Percentiles rank a stretch among this genome's conserved stretches.
Evolutionary conservation across 2,888 invertebrate species (phyloP).

Genomic region (Drosophila niveifrons): DNA sequence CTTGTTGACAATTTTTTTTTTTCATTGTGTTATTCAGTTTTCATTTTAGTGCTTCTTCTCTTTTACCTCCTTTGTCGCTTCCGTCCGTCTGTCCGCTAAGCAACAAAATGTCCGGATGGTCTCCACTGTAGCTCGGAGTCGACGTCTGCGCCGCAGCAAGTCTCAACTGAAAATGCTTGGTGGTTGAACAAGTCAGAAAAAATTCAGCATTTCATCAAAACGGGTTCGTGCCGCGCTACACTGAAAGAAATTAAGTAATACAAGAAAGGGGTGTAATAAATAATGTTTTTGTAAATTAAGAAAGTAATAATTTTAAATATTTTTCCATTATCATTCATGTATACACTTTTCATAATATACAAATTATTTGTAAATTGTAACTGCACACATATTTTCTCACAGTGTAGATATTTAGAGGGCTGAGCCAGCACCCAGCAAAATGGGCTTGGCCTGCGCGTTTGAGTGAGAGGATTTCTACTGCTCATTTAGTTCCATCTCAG

Average conservation of each 20-base stretch:
- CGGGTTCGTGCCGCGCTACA: conserved; percentile 43
- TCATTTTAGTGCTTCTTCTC: conserved; percentile 1
- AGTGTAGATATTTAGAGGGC: conserved; percentile 43
- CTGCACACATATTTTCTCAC: conserved; percentile 13
- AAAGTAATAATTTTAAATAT: neutral
- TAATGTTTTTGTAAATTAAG: neutral
- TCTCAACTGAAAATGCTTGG: conserved; percentile 75
- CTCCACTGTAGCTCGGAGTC: conserved; percentile 45
- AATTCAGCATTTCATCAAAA: conserved; percentile 64
- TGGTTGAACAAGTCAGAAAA: conserved; percentile 72
- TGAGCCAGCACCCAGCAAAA: conserved; percentile 50
- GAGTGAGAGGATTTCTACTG: conserved; percentile 58
- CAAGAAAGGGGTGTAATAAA: neutral
- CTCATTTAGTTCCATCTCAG: conserved; percentile 52
- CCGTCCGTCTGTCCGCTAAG: conserved; percentile 11
- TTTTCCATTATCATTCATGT: too few relatives aligned
- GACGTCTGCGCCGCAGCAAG: conserved; percentile 80
- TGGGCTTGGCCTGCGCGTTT: conserved; percentile 72
- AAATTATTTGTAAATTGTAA: too few relatives aligned
- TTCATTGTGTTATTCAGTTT: neutral
- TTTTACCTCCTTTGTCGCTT: neutral
- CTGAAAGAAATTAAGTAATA: conserved; percentile 29
- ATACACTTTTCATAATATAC: too few relatives aligned
- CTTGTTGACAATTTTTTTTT: neutral
- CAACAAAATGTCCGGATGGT: conserved; percentile 22